Evolutionary conservation across 2,113 vertebrate genomes (phyloP).

Genomic region (Rattus rattus): DNA sequence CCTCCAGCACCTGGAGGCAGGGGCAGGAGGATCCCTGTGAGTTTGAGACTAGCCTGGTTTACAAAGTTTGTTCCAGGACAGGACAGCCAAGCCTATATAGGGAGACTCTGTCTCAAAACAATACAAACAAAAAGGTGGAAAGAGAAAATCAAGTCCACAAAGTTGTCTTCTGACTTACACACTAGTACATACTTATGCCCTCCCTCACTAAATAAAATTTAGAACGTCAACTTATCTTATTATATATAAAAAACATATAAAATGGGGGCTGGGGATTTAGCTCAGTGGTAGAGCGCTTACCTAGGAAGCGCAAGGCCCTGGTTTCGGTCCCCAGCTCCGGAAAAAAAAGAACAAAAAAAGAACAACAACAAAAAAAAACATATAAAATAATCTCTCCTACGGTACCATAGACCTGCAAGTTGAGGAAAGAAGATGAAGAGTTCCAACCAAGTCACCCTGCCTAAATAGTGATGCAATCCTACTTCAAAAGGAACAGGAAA

Average conservation of each 20-base stretch:
- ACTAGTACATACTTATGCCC: too few species aligned
- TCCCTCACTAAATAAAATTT: neutral
- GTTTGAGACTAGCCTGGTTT: neutral
- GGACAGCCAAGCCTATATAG: neutral
- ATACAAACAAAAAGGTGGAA: neutral
- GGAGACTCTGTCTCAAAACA: neutral
- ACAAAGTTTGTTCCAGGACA: neutral
- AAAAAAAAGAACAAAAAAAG: too few species aligned
- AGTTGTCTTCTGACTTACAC: too few species aligned
- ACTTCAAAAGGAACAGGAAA: neutral
- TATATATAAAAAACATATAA: neutral
- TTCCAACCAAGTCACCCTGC: neutral
- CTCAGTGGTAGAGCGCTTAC: too few species aligned
- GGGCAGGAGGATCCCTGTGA: neutral
- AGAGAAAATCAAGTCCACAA: too few species aligned
- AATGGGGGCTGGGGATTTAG: too few species aligned
- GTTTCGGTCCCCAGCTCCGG: too few species aligned
- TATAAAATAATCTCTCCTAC: neutral
- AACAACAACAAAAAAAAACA: too few species aligned
- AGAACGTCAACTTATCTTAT: neutral
- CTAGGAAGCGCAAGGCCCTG: too few species aligned
- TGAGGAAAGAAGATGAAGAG: too few species aligned
- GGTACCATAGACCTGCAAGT: neutral
- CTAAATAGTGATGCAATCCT: neutral
- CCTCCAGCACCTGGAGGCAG: neutral